Evolutionary conservation across 2,113 vertebrate genomes (phyloP), one percentile per base, ranked within the genome.

Genomic region (Scomber japonicus): DNA sequence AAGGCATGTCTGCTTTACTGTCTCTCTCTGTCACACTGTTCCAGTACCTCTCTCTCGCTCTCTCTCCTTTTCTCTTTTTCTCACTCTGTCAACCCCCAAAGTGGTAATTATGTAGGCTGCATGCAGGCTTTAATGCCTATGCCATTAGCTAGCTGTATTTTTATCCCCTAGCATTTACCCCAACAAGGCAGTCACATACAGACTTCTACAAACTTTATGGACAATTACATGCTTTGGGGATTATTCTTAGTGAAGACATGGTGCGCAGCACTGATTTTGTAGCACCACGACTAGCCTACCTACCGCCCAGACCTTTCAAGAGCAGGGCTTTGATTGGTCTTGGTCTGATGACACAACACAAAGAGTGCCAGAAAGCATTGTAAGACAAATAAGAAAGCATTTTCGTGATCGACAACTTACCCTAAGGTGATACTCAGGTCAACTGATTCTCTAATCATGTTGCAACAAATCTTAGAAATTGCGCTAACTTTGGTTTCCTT

Each of bases 121-220:
- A 87, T 80, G 82, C 83, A 82, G 74, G 75, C 83, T 84, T 89
- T 92, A 89, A 91, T 90, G 79, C 31, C 87, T 86, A 24, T 91
- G 69, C 89, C 82, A 91, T 94, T 92, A 92, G 82, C 76, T 67
- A 80, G 51, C 77, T 84, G 65, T 91, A 91, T 94, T 90, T 94
- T 93, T 89, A 91, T 85, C 74, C 85, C 66, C 73, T 78, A 71
- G 2, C 67, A 81, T 81, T 90, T 85, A 86, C 72, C 83, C 81
- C 72, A 88, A 69, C 82, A 80, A 83, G 80, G 74, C 72, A 82
- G 66, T 77, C 78, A 51, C 80, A 80, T 69, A 68, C 66, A 81
- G 71, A 59, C 85, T 82, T 64, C 55, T 72, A 13, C 69, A 0
- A 78, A 85, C 69, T 69, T 75, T 82, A 77, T 56, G 61, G 80